Conservation (phyloP, 2,797 vertebrate genomes). For the Hephaestus fuliginosus region DNA sequence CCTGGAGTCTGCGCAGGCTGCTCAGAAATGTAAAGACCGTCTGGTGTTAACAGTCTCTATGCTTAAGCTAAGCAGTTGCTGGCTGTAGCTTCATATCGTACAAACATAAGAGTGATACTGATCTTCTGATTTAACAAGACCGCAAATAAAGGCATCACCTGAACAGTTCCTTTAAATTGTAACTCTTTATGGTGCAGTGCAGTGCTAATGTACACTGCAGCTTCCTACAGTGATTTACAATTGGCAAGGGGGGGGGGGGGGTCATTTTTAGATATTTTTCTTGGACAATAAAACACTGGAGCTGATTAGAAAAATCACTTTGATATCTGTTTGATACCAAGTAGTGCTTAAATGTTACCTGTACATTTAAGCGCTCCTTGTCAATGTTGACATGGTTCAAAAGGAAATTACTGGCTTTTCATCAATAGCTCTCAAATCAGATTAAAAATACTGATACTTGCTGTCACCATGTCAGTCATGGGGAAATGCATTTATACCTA, state of each 20-base stretch:
- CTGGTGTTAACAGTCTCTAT: not conserved
- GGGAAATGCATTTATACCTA: slow-evolving; percentile 34
- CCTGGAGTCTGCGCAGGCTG: not conserved
- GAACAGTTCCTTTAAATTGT: slow-evolving; percentile 5
- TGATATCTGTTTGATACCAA: not conserved
- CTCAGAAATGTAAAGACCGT: not conserved
- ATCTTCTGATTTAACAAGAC: not conserved
- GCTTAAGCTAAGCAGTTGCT: not conserved
- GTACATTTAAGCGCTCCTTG: not conserved
- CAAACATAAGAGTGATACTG: not conserved
- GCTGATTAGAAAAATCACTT: slow-evolving; percentile 1
- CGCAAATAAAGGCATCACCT: not conserved
- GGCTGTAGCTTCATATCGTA: not conserved
- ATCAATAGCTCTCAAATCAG: slow-evolving; percentile 29
- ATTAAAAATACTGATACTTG: slow-evolving; percentile 43
- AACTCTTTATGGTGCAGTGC: slow-evolving; percentile 10
- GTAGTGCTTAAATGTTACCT: no score
- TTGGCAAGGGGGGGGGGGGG: fast-evolving
- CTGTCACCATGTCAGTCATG: slow-evolving; percentile 12
- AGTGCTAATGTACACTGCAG: not conserved
- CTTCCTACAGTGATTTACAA: not conserved
- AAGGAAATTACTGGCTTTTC: not conserved
- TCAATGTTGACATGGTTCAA: slow-evolving; percentile 1
- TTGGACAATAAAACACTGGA: slow-evolving; percentile 32
- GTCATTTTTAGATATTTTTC: slow-evolving; percentile 20